Base-by-base conservation (phyloP, 2,888 invertebrate genomes). In the Colostygia pectinataria region DNA sequence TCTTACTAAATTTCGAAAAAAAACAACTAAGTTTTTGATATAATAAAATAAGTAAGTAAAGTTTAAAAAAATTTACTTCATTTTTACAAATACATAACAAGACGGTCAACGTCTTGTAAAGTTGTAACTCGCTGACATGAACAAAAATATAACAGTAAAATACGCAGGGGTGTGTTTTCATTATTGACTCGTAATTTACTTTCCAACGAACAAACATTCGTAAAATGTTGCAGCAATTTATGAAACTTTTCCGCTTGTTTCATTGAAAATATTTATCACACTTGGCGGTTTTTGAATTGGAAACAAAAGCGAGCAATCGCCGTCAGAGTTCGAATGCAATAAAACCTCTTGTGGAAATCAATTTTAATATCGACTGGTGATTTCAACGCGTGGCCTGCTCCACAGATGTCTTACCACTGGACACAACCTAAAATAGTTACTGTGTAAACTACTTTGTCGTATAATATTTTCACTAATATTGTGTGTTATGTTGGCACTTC, bases 291-390 rank as follows among this genome's bases (percentile, higher is more conserved):
- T 63, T 65, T 60, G 63, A 60, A 55, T 63, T 60, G 53, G 61
- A 64, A 70, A 65, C 67, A 68, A 67, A 68, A 71, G 63, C 61
- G 66, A 62, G 63, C 71, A 64, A 66, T 68, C 65, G 59, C 55
- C 56, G 60, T 66, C 65, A 70, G 71, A 69, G 70, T 66, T 63
- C 59, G 56, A 40, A 59, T 53, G 66, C 76, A 77, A 77, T 77
- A 78, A 68, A 52, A 52, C 42, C 67, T 59, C 58, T 70, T 66
- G 39, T 65, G 53, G 66, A 71, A 77, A 81, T 80, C 77, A 80
- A 78, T 80, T 80, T 80, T 78, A 77, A 80, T 80, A 79, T 74
- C 68, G 65, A 42, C 57, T 49, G 59, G 50, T 47, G 52, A 49
- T 52, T 46, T 34, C 23, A 15, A 42, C 42, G 49, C 25, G 36